These are phyloP conservation scores for Melanotaenia maccullochi DNA, from an alignment of 2,797 vertebrate species.

Conservation along the genomic window DNA sequence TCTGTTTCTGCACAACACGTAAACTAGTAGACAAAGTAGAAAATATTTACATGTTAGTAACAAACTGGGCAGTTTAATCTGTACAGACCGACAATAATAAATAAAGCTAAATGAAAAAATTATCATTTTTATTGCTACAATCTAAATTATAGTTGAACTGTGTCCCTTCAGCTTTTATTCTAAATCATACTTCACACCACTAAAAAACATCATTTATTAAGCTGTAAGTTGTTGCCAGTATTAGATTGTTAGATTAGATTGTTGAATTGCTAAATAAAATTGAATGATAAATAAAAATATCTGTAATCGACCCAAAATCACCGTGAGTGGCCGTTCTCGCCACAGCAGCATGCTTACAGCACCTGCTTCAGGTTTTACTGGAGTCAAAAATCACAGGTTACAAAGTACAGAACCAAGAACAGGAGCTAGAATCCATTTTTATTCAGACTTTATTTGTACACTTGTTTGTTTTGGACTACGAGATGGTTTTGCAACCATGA, in stretches of 20 bases:
- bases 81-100: not conserved
- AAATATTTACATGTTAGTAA: too few relatives aligned
- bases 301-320: not conserved
- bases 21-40: too few relatives aligned
- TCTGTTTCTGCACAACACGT: not conserved
- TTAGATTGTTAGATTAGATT: too few relatives aligned
- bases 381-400: not conserved
- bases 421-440: not conserved
- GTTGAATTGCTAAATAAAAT: not conserved
- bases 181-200: not conserved
- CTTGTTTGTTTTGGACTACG: too few relatives aligned
- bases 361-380: not conserved
- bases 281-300: not conserved
- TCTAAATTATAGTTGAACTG: not conserved
- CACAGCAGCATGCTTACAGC: not conserved
- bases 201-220: not conserved
- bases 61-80: not conserved
- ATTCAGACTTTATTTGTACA: too few relatives aligned
- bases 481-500: too few relatives aligned
- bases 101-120: not conserved
- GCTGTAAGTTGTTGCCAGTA: not conserved
- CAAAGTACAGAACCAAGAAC: not conserved
- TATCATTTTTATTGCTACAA: not conserved
- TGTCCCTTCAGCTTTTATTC: too few relatives aligned
- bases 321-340: not conserved